These are phyloP conservation scores for Alexandromys fortis DNA, from an alignment of 2,113 vertebrate species.

Conservation along the genomic window DNA sequence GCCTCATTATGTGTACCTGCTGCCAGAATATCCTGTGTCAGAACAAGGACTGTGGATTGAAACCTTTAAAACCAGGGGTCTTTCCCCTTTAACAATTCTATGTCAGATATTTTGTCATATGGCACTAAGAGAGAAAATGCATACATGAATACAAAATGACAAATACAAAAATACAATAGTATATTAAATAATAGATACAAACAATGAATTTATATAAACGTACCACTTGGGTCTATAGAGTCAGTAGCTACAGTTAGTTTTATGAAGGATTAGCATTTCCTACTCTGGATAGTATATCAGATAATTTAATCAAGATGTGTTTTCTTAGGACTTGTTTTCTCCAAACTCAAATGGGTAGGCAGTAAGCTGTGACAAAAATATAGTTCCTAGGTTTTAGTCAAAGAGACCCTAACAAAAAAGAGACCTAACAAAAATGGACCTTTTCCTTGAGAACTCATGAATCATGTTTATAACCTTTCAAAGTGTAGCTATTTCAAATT, in stretches of 20 bases:
- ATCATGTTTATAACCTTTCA: conserved; percentile 30
- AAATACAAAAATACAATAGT: no score
- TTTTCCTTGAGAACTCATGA: conserved; percentile 34
- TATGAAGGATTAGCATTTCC: background rate
- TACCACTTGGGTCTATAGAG: background rate
- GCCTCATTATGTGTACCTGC: background rate
- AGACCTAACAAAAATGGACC: background rate
- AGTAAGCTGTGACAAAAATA: background rate
- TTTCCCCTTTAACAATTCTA: background rate
- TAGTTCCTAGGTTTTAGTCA: conserved; percentile 50
- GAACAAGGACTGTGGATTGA: background rate
- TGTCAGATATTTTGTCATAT: background rate
- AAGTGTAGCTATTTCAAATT: conserved; percentile 31
- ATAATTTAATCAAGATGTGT: background rate
- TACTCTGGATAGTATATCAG: background rate
- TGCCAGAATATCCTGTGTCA: background rate
- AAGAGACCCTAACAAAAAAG: background rate
- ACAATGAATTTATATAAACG: conserved; percentile 3
- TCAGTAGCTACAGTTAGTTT: conserved; percentile 10
- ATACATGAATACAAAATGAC: background rate
- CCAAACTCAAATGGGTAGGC: background rate
- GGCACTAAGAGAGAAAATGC: background rate
- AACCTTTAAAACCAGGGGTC: background rate
- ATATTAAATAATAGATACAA: no score
- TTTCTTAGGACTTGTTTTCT: background rate